Evolutionary conservation across 1,140 invertebrate species (phyloP).

Genomic region (Vanessa atalanta): DNA sequence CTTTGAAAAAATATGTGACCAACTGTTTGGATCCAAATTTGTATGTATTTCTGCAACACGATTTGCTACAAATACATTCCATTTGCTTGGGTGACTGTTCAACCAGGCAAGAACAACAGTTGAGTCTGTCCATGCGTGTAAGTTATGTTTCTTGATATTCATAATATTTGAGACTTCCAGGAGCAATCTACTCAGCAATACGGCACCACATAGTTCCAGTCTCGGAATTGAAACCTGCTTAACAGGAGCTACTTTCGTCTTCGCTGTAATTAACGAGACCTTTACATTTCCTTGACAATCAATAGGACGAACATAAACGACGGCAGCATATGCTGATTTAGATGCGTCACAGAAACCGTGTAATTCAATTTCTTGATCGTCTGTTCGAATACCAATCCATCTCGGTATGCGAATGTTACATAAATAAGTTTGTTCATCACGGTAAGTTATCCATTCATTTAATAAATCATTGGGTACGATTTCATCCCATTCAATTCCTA

Average conservation of each 20-base stretch:
- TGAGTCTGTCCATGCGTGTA: conserved; percentile 37
- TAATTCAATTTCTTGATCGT: conserved; percentile 10
- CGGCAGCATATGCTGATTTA: conserved; percentile 34
- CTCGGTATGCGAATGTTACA: conserved; percentile 17
- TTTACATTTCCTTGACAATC: conserved; percentile 11
- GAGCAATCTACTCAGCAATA: conserved; percentile 28
- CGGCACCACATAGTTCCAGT: conserved; percentile 40
- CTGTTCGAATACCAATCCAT: conserved; percentile 11
- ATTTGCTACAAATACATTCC: conserved; percentile 26
- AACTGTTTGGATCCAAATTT: background rate
- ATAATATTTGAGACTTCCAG: conserved; percentile 22
- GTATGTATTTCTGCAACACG: conserved; percentile 12
- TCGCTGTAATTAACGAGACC: conserved; percentile 22
- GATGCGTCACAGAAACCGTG: conserved; percentile 39
- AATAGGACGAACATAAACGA: conserved; percentile 31
- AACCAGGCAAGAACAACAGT: conserved; percentile 38
- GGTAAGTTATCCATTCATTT: conserved; percentile 36
- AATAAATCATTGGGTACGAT: conserved; percentile 21
- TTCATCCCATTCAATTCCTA: conserved; percentile 36
- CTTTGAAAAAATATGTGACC: conserved; percentile 14
- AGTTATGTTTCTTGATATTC: background rate
- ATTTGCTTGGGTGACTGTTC: conserved; percentile 13
- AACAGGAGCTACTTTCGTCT: conserved; percentile 40
- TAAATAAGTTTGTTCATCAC: conserved; percentile 10
- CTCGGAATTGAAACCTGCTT: conserved; percentile 35